Conservation (phyloP, 2,797 vertebrate species). For the Pantherophis alleghaniensis region DNA sequence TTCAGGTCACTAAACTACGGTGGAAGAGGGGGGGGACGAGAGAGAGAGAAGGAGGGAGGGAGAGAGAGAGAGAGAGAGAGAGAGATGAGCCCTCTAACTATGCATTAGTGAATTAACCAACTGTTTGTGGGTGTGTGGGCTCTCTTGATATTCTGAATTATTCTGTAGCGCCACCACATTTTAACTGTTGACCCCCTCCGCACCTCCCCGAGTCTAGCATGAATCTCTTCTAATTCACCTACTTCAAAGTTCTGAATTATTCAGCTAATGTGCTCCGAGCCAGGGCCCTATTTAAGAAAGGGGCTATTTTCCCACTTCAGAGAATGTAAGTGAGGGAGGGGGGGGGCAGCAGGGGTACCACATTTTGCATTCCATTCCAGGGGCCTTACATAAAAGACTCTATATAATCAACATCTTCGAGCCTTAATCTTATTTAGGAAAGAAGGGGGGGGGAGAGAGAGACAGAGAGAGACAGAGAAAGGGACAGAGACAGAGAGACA, state of each 20-base stretch:
- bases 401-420: slow-evolving; percentile 41
- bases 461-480: background rate
- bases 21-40: background rate
- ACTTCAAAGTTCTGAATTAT: slow-evolving; percentile 64
- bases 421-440: slow-evolving; percentile 20
- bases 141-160: slow-evolving; percentile 32
- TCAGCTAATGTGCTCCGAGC: slow-evolving; percentile 49
- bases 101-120: slow-evolving; percentile 34
- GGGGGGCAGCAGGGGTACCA: slow-evolving; percentile 5
- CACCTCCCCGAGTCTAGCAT: background rate
- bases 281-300: slow-evolving; percentile 55
- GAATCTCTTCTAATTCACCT: slow-evolving; percentile 59
- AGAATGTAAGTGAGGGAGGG: background rate
- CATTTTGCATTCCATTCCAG: slow-evolving; percentile 32
- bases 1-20: background rate
- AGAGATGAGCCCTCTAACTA: background rate
- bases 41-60: background rate
- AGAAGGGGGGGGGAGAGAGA: background rate
- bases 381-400: slow-evolving; percentile 20
- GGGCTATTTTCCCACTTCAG: slow-evolving; percentile 31
- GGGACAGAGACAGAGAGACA: background rate
- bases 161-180: slow-evolving; percentile 51
- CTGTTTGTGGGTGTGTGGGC: slow-evolving; percentile 14
- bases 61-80: fast-evolving
- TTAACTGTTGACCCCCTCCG: slow-evolving; percentile 44